Base-by-base conservation (phyloP, 2,888 invertebrate species). In the Apamea epomidion region DNA sequence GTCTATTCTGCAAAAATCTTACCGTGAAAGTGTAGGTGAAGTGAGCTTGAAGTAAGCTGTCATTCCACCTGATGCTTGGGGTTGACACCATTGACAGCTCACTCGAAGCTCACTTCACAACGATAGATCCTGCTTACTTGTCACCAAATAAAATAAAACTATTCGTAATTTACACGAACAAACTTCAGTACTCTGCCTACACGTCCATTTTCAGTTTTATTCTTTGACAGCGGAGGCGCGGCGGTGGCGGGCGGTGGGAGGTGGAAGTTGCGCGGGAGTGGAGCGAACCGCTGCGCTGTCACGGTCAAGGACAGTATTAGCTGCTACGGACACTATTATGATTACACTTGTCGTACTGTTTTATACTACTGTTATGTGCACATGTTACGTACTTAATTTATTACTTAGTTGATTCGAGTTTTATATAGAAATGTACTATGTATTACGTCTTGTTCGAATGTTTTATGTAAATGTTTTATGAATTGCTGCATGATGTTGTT, bases 231-330 rank as follows among this genome's bases (percentile, higher is more conserved):
- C 37, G 84, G 89, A 86, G 90, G 90, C 77, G 81, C 84, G 86
- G 72, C 72, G 77, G 87, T 77, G 82, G 85, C 82, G 32, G 64
- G 81, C 80, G 84, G 83, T 76, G 89, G 86, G 90, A 83, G 90
- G 89, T 87, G 84, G 91, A 89, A 78, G 80, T 89, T 88, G 92
- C 92, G 92, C 92, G 90, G 92, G 91, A 94, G 93, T 93, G 93
- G 93, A 93, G 92, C 94, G 93, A 90, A 93, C 94, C 94, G 94
- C 93, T 94, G 91, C 92, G 90, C 93, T 93, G 95, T 94, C 95
- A 95, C 94, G 95, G 96, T 95, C 96, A 96, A 96, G 96, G 95
- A 93, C 95, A 95, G 91, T 91, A 92, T 94, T 93, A 92, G 93
- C 91, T 88, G 85, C 91, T 91, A 92, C 91, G 91, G 91, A 91